phyloP scores from a whole-genome alignment of 2,888 invertebrate species.

The Hanleya hanleyi region DNA sequence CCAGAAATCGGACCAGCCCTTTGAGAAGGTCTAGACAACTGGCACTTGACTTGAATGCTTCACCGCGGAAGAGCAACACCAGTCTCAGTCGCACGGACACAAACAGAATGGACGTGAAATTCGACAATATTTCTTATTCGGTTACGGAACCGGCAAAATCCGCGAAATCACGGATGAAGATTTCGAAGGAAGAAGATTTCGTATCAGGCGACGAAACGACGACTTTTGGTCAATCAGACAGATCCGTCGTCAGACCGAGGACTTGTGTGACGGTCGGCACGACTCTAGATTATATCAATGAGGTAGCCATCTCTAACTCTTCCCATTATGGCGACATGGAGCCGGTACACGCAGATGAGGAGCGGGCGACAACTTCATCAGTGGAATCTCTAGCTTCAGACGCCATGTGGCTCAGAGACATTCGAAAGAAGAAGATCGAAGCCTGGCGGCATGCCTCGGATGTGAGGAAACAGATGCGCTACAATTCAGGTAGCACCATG shows the following conservation, averaged over 20 bases:
- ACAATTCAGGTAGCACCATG: slow-evolving; percentile 19
- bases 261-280: slow-evolving; percentile 38
- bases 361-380: slow-evolving; percentile 28
- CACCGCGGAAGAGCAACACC: neutral
- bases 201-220: no score
- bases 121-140: neutral
- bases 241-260: slow-evolving; percentile 25
- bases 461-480: neutral
- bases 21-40: neutral
- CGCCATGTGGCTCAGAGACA: slow-evolving; percentile 37
- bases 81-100: neutral
- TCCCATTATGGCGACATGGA: slow-evolving; percentile 11
- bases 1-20: neutral
- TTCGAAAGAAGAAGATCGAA: slow-evolving; percentile 20
- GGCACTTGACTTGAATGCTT: neutral
- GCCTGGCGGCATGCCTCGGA: neutral
- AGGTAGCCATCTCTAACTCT: neutral
- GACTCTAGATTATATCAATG: slow-evolving; percentile 25
- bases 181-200: no score
- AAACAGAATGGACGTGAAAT: neutral
- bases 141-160: neutral
- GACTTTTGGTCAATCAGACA: no score
- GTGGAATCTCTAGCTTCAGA: slow-evolving; percentile 27
- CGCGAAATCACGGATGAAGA: no score
- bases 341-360: no score